Evolutionary conservation across 2,797 vertebrate genomes (phyloP).

Genomic region (Betta splendens): DNA sequence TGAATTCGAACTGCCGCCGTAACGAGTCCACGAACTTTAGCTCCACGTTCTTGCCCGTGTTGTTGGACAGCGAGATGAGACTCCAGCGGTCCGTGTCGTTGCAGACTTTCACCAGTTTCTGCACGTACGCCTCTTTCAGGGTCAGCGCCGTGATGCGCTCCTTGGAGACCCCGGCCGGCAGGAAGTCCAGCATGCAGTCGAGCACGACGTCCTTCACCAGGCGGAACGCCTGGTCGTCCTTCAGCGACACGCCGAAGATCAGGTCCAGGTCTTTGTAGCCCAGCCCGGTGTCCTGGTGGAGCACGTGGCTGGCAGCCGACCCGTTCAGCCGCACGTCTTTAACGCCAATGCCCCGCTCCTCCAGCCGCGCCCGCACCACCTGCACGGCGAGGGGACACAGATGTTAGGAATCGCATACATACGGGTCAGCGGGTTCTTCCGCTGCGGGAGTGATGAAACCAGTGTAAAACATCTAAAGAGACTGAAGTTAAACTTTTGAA

Average conservation of each 20-base stretch:
- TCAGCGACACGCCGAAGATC: constrained; percentile 90
- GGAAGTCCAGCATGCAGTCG: constrained; percentile 94
- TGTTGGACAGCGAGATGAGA: constrained; percentile 97
- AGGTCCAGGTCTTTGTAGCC: constrained; percentile 97
- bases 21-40: constrained; percentile 96
- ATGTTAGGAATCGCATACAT: constrained; percentile 3
- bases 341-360: constrained; percentile 86
- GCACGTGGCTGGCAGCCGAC: constrained; percentile 92
- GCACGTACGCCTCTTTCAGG: constrained; percentile 94
- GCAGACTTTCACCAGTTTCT: constrained; percentile 97
- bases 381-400: constrained; percentile 66
- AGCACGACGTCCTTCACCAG: constrained; percentile 93
- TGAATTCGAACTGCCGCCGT: constrained; percentile 96
- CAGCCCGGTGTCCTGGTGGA: constrained; percentile 92
- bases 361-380: constrained; percentile 91
- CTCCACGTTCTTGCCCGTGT: constrained; percentile 96
- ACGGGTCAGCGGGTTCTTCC: not conserved
- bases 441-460: not conserved
- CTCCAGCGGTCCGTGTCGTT: constrained; percentile 96
- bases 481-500: constrained; percentile 18
- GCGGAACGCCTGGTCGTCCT: constrained; percentile 88
- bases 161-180: constrained; percentile 89
- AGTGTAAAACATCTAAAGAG: constrained; percentile 5
- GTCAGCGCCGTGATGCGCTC: constrained; percentile 92
- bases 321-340: constrained; percentile 90